A percentile compares a stretch with the other conserved stretches of the same genome.
These are phyloP conservation scores for Agonum fuliginosum DNA, from an alignment of 2,888 invertebrate genomes.

Conservation along the genomic window DNA sequence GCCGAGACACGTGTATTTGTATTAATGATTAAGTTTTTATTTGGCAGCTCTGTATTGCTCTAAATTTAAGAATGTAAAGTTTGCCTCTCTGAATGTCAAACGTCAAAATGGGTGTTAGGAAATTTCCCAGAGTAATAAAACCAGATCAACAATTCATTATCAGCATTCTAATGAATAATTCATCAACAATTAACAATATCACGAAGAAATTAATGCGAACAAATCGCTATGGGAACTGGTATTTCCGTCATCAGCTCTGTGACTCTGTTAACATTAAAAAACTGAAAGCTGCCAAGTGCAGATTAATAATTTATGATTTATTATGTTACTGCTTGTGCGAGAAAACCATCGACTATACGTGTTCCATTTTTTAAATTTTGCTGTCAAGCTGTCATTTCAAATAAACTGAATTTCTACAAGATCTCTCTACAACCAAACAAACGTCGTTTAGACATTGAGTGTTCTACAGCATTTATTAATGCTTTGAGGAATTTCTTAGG, in stretches of 20 bases:
- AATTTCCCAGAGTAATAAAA: background rate
- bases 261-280: slow-evolving; percentile 45
- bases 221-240: slow-evolving; percentile 36
- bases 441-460: no score
- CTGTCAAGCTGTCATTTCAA: slow-evolving; percentile 15
- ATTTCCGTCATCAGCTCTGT: slow-evolving; percentile 31
- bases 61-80: no score
- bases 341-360: slow-evolving; percentile 31
- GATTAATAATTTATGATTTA: slow-evolving; percentile 51
- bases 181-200: slow-evolving; percentile 28
- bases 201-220: slow-evolving; percentile 30
- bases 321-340: slow-evolving; percentile 33
- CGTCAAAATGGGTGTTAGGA: no score
- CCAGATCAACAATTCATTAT: background rate
- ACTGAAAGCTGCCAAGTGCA: slow-evolving; percentile 28
- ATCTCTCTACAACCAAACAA: no score
- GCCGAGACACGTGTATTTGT: no score
- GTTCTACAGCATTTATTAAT: no score
- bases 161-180: slow-evolving; percentile 25
- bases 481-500: no score
- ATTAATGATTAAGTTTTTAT: no score
- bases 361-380: slow-evolving; percentile 35
- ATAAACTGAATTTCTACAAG: slow-evolving; percentile 3
- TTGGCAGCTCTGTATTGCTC: no score
- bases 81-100: no score